Evolutionary conservation across 2,888 invertebrate species (phyloP).

Genomic region (Cremastinae sp.): DNA sequence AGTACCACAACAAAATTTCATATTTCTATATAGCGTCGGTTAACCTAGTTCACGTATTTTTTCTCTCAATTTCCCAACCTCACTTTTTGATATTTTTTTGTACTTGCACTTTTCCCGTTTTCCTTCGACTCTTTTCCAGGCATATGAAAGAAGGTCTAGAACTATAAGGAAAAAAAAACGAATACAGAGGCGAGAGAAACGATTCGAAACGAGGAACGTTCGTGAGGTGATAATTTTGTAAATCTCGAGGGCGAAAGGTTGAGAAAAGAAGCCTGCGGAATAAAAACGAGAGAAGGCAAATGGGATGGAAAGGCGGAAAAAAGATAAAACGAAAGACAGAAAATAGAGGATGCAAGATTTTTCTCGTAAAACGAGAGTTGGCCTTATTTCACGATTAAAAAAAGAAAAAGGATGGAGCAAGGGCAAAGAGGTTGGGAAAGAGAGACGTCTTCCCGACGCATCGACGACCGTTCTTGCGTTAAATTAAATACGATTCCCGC

Average conservation of each 20-base stretch:
- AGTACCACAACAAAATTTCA: too few relatives aligned
- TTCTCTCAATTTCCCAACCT: too few relatives aligned
- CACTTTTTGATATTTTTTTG: too few relatives aligned
- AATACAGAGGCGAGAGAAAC: conserved; percentile 11
- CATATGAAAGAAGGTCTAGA: neutral
- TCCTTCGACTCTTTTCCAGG: too few relatives aligned
- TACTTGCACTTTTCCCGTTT: too few relatives aligned
- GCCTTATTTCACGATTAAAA: conserved; percentile 35
- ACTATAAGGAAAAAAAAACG: conserved; percentile 18
- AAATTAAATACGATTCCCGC: conserved; percentile 65
- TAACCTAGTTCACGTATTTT: too few relatives aligned
- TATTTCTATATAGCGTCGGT: too few relatives aligned
- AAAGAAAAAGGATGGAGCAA: conserved; percentile 2
- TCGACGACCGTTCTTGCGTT: conserved; percentile 59
- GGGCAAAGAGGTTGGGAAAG: neutral
- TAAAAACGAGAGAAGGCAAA: neutral
- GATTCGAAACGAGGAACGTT: too few relatives aligned
- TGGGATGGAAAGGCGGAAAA: conserved; percentile 11
- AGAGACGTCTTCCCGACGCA: conserved; percentile 30
- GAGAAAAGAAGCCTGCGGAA: neutral
- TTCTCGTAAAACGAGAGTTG: conserved; percentile 12
- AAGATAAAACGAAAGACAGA: neutral
- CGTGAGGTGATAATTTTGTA: conserved; percentile 52
- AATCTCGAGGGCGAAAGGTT: conserved; percentile 14
- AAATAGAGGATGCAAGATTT: neutral